These are phyloP conservation scores for Gobionotothen gibberifrons DNA, from an alignment of 2,797 vertebrate species.

Conservation along the genomic window DNA sequence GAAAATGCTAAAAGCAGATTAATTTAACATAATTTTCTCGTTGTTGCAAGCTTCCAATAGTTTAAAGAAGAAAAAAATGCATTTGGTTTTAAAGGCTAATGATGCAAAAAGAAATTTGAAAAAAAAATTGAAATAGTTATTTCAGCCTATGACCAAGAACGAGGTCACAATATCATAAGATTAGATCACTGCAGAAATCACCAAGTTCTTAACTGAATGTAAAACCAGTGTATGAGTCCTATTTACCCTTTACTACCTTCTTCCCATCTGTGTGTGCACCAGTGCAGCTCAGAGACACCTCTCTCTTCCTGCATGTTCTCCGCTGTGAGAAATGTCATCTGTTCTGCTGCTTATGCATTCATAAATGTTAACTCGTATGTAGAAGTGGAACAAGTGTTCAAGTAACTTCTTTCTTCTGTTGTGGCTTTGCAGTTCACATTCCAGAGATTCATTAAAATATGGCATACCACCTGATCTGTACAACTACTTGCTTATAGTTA, in stretches of 20 bases:
- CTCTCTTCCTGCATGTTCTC: constrained; percentile 21
- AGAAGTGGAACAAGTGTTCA: constrained; percentile 13
- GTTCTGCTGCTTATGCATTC: constrained; percentile 44
- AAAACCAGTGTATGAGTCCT: constrained; percentile 18
- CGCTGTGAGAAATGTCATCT: constrained; percentile 29
- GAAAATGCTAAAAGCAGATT: not conserved
- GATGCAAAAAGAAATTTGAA: too few relatives aligned
- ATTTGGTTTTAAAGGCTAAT: not conserved
- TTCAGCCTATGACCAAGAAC: too few relatives aligned
- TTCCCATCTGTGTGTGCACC: constrained; percentile 43
- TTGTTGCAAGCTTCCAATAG: not conserved
- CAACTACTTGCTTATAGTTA: too few relatives aligned
- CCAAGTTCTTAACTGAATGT: not conserved
- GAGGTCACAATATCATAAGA: not conserved
- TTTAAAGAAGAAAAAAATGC: not conserved
- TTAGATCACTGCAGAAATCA: constrained; percentile 5
- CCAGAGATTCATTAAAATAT: not conserved
- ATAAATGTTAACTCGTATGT: constrained; percentile 28
- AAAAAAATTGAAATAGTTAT: too few relatives aligned
- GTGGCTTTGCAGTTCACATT: constrained; percentile 5
- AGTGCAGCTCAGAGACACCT: constrained; percentile 37
- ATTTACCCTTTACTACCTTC: constrained; percentile 4
- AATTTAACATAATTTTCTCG: not conserved
- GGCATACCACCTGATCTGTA: too few relatives aligned
- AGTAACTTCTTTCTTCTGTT: constrained; percentile 16